phyloP scores from a whole-genome alignment of 2,113 vertebrate genomes.

The Cyprinodon brontotheroides region DNA sequence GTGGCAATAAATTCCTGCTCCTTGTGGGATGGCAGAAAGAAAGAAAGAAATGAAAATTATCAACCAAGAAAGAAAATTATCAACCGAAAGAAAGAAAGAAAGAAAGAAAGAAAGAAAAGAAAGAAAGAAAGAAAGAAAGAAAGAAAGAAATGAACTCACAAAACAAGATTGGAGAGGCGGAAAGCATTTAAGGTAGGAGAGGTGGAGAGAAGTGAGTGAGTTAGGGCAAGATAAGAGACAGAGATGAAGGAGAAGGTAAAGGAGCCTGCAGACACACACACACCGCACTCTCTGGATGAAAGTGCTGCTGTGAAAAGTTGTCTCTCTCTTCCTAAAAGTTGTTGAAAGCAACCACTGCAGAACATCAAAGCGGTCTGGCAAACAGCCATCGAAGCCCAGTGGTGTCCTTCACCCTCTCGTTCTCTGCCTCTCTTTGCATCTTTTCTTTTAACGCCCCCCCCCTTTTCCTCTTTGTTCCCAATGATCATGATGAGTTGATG shows the following conservation, averaged over 20 bases:
- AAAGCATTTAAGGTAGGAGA: slow-evolving; percentile 27
- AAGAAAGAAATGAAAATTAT: slow-evolving; percentile 2
- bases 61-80: no score
- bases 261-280: slow-evolving; percentile 14
- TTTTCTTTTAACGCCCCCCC: background rate
- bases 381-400: slow-evolving; percentile 69
- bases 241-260: slow-evolving; percentile 35
- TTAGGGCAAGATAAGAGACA: slow-evolving; percentile 29
- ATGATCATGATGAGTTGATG: slow-evolving; percentile 60
- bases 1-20: no score
- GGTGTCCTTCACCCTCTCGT: slow-evolving; percentile 72
- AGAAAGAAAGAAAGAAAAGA: slow-evolving; percentile 22
- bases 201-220: slow-evolving; percentile 12
- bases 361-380: slow-evolving; percentile 78
- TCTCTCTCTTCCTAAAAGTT: slow-evolving; percentile 71
- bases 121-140: slow-evolving; percentile 12
- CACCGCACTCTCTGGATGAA: slow-evolving; percentile 61
- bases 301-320: slow-evolving; percentile 71
- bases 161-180: slow-evolving; percentile 55
- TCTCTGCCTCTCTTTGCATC: slow-evolving; percentile 13
- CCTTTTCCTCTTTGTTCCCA: slow-evolving; percentile 36
- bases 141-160: slow-evolving; percentile 31
- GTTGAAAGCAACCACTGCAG: slow-evolving; percentile 73
- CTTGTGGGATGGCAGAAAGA: background rate
- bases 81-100: no score